phyloP scores from a whole-genome alignment of 2,888 invertebrate species.

The Agonum fuliginosum region DNA sequence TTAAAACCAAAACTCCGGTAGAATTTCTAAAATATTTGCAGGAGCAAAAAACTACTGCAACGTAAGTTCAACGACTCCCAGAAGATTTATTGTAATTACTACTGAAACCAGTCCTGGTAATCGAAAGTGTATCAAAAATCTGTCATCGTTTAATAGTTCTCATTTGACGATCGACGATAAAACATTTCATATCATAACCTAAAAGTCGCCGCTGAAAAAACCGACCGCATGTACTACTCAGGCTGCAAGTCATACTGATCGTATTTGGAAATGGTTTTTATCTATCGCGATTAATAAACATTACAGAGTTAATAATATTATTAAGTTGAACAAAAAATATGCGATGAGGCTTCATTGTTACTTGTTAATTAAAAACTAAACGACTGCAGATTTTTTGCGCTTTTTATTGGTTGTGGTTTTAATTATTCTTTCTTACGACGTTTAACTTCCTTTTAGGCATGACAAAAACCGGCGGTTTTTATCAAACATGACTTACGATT shows the following conservation, averaged over 20 bases:
- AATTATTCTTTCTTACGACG: background rate
- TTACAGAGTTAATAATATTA: slow-evolving; percentile 10
- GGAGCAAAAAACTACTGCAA: slow-evolving; percentile 5
- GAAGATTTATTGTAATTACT: slow-evolving; percentile 50
- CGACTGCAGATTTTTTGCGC: background rate
- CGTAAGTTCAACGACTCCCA: slow-evolving; percentile 34
- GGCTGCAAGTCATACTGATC: slow-evolving; percentile 22
- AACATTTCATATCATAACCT: slow-evolving; percentile 32
- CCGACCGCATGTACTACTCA: slow-evolving; percentile 14
- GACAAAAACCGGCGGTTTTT: background rate
- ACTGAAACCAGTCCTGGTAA: slow-evolving; percentile 39
- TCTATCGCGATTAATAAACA: slow-evolving; percentile 18
- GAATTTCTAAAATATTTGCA: slow-evolving; percentile 43
- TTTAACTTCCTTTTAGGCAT: slow-evolving; percentile 5
- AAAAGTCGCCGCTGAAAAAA: slow-evolving; percentile 23
- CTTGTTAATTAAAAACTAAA: slow-evolving; percentile 36
- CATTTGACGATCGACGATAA: slow-evolving; percentile 23
- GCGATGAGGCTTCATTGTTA: slow-evolving; percentile 24
- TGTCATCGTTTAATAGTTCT: slow-evolving; percentile 21
- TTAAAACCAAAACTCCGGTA: background rate
- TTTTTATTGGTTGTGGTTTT: slow-evolving; percentile 24
- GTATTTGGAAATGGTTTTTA: slow-evolving; percentile 23
- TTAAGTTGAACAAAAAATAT: slow-evolving; percentile 14
- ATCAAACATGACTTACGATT: background rate
- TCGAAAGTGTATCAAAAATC: slow-evolving; percentile 55